Evolutionary conservation across 2,888 invertebrate genomes (phyloP), one percentile per base, ranked within the genome.

Genomic region (Amblyjoppa fuscipennis): DNA sequence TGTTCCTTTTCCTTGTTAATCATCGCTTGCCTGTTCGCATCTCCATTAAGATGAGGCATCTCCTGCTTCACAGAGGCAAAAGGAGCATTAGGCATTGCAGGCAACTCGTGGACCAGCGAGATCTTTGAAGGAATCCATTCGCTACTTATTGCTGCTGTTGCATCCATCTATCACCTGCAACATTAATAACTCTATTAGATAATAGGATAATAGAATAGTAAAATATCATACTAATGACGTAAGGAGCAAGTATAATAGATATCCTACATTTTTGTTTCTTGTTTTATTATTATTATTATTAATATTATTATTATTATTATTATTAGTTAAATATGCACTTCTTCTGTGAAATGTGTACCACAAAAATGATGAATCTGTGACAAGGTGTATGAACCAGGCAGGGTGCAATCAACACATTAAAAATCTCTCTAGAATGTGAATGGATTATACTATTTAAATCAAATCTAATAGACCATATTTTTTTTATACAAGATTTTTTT

Each of bases 91-190:
- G 56, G 61, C 69, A 64, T 70, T 5, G 28, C 41, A 0, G 81
- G 81, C 11, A 73, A 34, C 16, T 81, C 73, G 6, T 11, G 31
- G 16, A 56, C 41, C 3, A 61, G 45, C 5, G 13, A 68, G 51
- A 81, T 45, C 49, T 69, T 81, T 1, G 78, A 69, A 45, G 73
- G 73, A 7, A 84, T 84, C 81, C 81, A 81, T 53, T 56, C 25
- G 25, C 45, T 74, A 16, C 59, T 69, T 61, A 69, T 71, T 4
- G 70, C 49, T 6, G 66, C 13, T 4, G 68, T 28, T 74, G 45
- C 25, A 28, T 77, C 59, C 81, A 75, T 83, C 56, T 38, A 13
- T 11, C 31, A 7, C 28, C 77, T 77, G 28, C n/a, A 68, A 68
- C n/a, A 16, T 45, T 0, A 53, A 68, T 64, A 4, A 31, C 31